Evolutionary conservation across 2,888 invertebrate genomes (phyloP).

Genomic region (Synanthedon andrenaeformis): DNA sequence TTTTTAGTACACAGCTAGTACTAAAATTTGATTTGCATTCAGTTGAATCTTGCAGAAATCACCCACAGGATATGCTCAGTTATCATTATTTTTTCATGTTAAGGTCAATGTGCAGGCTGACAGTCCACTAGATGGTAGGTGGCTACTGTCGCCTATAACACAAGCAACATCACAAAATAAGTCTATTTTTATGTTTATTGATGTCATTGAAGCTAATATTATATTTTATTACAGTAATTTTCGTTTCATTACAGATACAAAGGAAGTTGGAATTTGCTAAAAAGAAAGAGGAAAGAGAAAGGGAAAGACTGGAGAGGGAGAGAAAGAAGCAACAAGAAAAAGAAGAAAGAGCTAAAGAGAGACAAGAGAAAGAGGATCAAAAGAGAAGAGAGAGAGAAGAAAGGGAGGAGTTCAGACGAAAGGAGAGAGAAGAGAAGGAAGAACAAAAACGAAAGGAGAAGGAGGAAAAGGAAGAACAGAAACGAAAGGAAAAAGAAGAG

Average conservation of each 20-base stretch:
- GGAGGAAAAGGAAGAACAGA: slow-evolving; percentile 65
- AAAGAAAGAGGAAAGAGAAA: slow-evolving; percentile 67
- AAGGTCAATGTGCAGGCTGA: no score
- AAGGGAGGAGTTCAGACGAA: slow-evolving; percentile 54
- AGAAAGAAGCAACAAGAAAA: slow-evolving; percentile 55
- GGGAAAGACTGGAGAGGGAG: slow-evolving; percentile 56
- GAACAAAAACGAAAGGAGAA: slow-evolving; percentile 62
- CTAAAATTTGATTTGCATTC: no score
- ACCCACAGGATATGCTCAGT: no score
- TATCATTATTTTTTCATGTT: no score
- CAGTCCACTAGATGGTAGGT: no score
- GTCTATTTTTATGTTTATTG: no score
- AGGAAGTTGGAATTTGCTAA: slow-evolving; percentile 70
- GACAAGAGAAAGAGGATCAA: slow-evolving; percentile 53
- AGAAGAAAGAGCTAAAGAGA: slow-evolving; percentile 56
- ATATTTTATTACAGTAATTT: not conserved
- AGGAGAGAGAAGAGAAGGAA: slow-evolving; percentile 65
- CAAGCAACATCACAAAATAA: no score
- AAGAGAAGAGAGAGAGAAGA: slow-evolving; percentile 49
- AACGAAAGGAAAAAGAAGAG: slow-evolving; percentile 62
- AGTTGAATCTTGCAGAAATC: no score
- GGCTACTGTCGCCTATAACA: no score
- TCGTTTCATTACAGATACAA: slow-evolving; percentile 42
- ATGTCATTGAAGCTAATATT: not conserved
- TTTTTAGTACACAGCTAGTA: not conserved